A percentile compares a stretch with the other conserved stretches of the same genome.
These are phyloP conservation scores for Acanthurus tractus DNA, from an alignment of 2,797 vertebrate species.

Conservation along the genomic window DNA sequence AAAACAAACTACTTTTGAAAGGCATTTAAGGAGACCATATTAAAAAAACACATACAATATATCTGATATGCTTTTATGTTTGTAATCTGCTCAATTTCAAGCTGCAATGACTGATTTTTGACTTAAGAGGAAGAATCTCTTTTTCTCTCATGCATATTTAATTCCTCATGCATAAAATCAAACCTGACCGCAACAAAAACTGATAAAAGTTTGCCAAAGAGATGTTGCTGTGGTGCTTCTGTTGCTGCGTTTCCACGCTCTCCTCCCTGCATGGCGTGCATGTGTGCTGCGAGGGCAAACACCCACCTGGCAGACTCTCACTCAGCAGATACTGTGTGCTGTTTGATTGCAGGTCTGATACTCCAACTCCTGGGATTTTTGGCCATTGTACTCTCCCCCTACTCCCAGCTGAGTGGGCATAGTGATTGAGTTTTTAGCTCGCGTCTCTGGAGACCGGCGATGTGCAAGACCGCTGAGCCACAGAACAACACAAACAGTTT, in stretches of 20 bases:
- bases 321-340: conserved; percentile 34
- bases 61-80: no score
- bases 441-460: conserved; percentile 51
- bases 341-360: conserved; percentile 45
- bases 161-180: background rate
- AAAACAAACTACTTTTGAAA: no score
- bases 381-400: conserved; percentile 31
- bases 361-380: conserved; percentile 52
- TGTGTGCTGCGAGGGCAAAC: conserved; percentile 14
- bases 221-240: no score
- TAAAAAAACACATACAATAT: no score
- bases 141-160: no score
- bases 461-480: conserved; percentile 30
- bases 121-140: no score
- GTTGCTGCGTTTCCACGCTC: no score
- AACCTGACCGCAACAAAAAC: background rate
- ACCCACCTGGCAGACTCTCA: conserved; percentile 18
- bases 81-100: no score
- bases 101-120: no score
- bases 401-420: conserved; percentile 48
- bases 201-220: background rate
- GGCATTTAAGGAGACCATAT: no score
- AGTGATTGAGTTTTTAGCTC: conserved; percentile 54
- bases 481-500: conserved; percentile 45
- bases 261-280: conserved; percentile 1